phyloP scores from a whole-genome alignment of 2,113 vertebrate genomes.

The Triplophysa tibetana region DNA sequence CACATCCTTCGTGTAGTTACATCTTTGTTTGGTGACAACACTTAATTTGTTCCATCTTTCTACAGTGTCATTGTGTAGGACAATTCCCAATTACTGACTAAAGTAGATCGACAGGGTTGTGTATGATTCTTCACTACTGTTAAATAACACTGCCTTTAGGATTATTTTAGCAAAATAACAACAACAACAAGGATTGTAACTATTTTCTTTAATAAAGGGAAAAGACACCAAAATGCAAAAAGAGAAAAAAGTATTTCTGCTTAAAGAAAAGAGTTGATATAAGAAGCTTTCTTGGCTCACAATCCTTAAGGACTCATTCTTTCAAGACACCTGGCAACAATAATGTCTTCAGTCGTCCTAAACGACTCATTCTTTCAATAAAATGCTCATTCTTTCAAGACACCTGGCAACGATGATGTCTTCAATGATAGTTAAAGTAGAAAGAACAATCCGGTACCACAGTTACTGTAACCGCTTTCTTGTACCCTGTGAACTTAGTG shows the following conservation, averaged over 20 bases:
- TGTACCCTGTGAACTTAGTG: too few species aligned
- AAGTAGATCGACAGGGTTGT: neutral
- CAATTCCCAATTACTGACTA: neutral
- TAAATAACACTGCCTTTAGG: too few species aligned
- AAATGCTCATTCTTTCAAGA: constrained; percentile 1
- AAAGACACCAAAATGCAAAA: neutral
- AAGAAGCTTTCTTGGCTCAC: neutral
- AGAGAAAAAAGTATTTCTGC: neutral
- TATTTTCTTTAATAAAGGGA: too few species aligned
- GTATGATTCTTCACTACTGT: neutral
- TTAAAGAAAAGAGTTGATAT: too few species aligned
- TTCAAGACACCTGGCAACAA: constrained; percentile 8
- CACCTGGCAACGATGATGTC: constrained; percentile 5
- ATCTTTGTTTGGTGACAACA: neutral
- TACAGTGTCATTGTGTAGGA: neutral
- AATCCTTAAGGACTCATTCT: neutral
- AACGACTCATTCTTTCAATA: too few species aligned
- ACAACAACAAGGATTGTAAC: too few species aligned
- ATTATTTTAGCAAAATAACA: too few species aligned
- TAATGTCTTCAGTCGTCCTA: neutral
- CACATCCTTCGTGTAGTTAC: constrained; percentile 23
- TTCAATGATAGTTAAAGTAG: neutral
- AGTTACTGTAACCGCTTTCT: too few species aligned
- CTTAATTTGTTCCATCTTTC: constrained; percentile 22
- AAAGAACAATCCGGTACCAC: too few species aligned